Percentiles rank a stretch among this genome's conserved stretches.
phyloP scores from a whole-genome alignment of 2,113 vertebrate species.

The Notarius quadriscutis region DNA sequence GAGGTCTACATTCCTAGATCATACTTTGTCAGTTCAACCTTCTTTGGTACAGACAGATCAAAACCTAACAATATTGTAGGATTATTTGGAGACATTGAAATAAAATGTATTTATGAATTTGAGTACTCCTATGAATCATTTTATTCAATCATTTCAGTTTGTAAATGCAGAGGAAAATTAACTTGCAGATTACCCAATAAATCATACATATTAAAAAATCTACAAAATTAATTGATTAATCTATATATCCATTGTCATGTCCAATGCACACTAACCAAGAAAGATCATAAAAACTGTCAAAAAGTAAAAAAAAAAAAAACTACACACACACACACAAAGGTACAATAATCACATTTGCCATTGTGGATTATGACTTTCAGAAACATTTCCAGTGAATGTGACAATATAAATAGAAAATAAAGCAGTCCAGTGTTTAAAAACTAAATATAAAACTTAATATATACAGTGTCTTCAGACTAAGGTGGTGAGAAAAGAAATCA shows the following conservation, averaged over 20 bases:
- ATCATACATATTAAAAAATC: neutral
- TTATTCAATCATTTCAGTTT: neutral
- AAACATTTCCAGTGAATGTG: constrained; percentile 22
- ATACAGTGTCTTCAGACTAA: neutral
- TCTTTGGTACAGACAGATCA: too few species aligned
- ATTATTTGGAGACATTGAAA: neutral
- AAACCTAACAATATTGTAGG: neutral
- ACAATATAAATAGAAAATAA: neutral
- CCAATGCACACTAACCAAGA: constrained; percentile 7
- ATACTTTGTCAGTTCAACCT: too few species aligned
- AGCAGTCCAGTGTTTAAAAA: constrained; percentile 11
- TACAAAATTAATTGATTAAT: neutral
- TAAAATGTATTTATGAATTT: neutral
- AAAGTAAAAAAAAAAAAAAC: too few species aligned
- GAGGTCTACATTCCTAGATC: too few species aligned
- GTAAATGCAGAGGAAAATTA: neutral
- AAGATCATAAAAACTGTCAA: neutral
- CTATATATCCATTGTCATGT: neutral
- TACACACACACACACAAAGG: neutral
- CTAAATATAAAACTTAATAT: neutral
- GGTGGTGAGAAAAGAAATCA: neutral
- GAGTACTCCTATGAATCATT: neutral
- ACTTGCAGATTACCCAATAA: neutral
- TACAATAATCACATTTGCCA: neutral
- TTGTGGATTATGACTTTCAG: neutral